phyloP scores from a whole-genome alignment of 2,888 invertebrate genomes.

The Aphodius granarius region DNA sequence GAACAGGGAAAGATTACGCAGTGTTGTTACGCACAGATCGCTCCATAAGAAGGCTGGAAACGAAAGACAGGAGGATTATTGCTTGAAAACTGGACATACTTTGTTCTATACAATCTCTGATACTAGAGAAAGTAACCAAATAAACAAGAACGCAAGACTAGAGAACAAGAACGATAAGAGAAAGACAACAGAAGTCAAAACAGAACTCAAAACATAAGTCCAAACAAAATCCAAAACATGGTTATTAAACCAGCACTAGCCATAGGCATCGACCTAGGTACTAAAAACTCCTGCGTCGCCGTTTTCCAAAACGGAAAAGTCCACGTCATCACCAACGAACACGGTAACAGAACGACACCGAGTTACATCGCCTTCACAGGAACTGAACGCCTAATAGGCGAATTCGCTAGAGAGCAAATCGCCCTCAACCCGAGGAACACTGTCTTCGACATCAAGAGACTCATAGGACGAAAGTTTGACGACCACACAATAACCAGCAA shows the following conservation, averaged over 20 bases:
- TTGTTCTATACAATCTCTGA: too few relatives aligned
- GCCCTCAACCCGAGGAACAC: slow-evolving; percentile 72
- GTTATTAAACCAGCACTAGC: slow-evolving; percentile 58
- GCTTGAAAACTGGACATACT: too few relatives aligned
- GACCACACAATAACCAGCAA: slow-evolving; percentile 75
- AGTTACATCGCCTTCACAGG: slow-evolving; percentile 73
- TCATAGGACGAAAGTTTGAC: slow-evolving; percentile 77
- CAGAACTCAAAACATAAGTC: too few relatives aligned
- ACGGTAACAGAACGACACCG: slow-evolving; percentile 73
- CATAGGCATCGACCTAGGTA: slow-evolving; percentile 83
- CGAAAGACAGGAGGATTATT: too few relatives aligned
- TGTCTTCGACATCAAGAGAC: slow-evolving; percentile 70
- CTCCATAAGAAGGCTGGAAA: too few relatives aligned
- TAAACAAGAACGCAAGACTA: too few relatives aligned
- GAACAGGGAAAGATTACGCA: too few relatives aligned
- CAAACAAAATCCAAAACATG: slow-evolving; percentile 21
- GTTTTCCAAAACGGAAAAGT: slow-evolving; percentile 81
- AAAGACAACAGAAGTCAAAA: too few relatives aligned
- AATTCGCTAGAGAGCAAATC: slow-evolving; percentile 69
- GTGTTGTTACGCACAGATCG: too few relatives aligned
- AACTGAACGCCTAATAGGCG: slow-evolving; percentile 65
- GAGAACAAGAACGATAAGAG: too few relatives aligned
- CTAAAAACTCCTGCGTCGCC: slow-evolving; percentile 85
- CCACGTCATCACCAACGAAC: slow-evolving; percentile 71
- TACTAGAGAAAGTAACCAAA: too few relatives aligned